Evolutionary conservation across 1,140 invertebrate genomes (phyloP).

Genomic region (Procambarus clarkii): DNA sequence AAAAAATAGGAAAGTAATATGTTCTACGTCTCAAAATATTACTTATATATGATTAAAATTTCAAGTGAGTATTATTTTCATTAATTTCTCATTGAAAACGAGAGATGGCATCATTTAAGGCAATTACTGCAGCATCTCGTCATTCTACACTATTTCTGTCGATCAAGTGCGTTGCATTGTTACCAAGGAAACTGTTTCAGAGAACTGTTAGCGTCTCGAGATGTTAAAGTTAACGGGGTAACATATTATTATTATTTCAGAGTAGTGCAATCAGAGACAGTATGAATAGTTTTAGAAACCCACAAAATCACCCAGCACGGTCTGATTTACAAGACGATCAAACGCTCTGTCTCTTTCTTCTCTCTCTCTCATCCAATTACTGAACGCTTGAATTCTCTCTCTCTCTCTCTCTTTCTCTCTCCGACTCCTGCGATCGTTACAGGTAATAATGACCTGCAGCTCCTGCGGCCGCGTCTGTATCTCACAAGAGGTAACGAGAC

Average conservation of each 20-base stretch:
- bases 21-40: too few species aligned
- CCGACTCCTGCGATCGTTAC: background rate
- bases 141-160: background rate
- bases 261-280: too few species aligned
- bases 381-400: background rate
- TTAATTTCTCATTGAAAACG: background rate
- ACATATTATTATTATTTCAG: too few species aligned
- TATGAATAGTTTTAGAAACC: too few species aligned
- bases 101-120: background rate
- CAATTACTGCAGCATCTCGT: background rate
- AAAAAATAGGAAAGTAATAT: too few species aligned
- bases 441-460: background rate
- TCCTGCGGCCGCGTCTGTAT: constrained; percentile 3
- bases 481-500: background rate
- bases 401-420: constrained; percentile 9
- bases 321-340: too few species aligned
- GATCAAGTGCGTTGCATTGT: background rate
- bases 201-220: background rate
- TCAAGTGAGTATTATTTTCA: background rate
- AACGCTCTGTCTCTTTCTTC: background rate
- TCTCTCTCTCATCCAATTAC: background rate
- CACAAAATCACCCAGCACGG: too few species aligned
- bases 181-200: background rate
- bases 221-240: background rate
- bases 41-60: background rate